Base-by-base conservation (phyloP, 2,888 invertebrate species). In the Cheilosia vulpina region DNA sequence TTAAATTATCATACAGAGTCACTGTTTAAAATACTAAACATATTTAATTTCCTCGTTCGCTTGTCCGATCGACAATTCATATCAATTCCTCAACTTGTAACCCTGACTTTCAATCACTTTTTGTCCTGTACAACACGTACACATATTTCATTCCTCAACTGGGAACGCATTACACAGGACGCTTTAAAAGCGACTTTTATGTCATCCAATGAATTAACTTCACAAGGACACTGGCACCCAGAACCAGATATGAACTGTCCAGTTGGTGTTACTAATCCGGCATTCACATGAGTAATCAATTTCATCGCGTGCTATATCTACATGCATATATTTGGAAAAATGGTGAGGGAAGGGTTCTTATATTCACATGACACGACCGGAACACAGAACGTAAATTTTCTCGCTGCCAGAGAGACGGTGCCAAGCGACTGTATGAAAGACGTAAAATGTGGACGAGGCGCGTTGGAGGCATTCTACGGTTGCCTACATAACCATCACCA, bases 201-300 rank as follows among this genome's bases (percentile, higher is more conserved):
- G 75, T 57, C 55, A 75, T 24, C 17, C 47, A 65, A 24, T 50
- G 73, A 73, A 73, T 73, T 65, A 65, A 73, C 63, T 57, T 38
- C 13, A 34, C 38, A 38, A 34, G 60, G 60, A 24, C 24, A 47
- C 52, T 45, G 13, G 38, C 4, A 38, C 13, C 38, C 38, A 38
- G n/a, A 38, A 62, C 50, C 66, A 66, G 65, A 75, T 58, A 75
- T 47, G 47, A 50, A 75, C 34, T 66, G 65, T 65, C 76, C 76
- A 53, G 66, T 68, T 76, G 58, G 52, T 52, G 58, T 57, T 68
- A 52, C 58, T 76, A 68, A 76, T 68, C 76, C 68, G 50, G 31
- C 50, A 66, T 68, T 76, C 76, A 76, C 76, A 68, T 76, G 66
- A 76, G 76, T 76, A 76, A 76, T 76, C 76, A 76, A 76, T 76